A percentile compares a stretch with the other conserved stretches of the same genome.
Evolutionary conservation across 1,140 invertebrate genomes (phyloP).

Genomic region (Lethrus apterus): DNA sequence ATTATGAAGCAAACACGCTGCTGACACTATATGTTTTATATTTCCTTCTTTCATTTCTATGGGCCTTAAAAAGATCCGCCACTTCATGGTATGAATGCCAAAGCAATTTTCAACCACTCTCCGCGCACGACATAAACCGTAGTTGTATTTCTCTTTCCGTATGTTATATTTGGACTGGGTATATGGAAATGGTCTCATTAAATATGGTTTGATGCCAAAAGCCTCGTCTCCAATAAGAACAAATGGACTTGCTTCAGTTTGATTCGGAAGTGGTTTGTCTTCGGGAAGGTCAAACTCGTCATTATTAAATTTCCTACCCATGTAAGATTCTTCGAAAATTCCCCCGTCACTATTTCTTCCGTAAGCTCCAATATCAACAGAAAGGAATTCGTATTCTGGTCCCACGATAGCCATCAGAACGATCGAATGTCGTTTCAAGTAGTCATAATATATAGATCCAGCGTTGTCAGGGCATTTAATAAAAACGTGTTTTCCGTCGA

Average conservation of each 20-base stretch:
- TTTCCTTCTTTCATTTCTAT: constrained; percentile 33
- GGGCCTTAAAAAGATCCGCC: constrained; percentile 33
- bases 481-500: too few relatives aligned
- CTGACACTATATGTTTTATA: constrained; percentile 29
- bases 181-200: constrained; percentile 31
- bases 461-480: too few relatives aligned
- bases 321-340: constrained; percentile 31
- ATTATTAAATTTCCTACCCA: constrained; percentile 28
- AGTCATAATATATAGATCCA: too few relatives aligned
- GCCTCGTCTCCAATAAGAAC: constrained; percentile 40
- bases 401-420: constrained; percentile 40
- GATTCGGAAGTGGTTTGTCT: constrained; percentile 19
- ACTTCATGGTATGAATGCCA: constrained; percentile 39
- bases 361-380: constrained; percentile 40
- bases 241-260: constrained; percentile 26
- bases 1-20: constrained; percentile 30
- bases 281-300: constrained; percentile 23
- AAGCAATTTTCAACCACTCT: constrained; percentile 42
- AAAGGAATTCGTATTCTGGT: constrained; percentile 40
- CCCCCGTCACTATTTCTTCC: constrained; percentile 38
- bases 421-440: too few relatives aligned
- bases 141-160: constrained; percentile 24
- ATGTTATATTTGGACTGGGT: constrained; percentile 16
- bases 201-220: constrained; percentile 36
- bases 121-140: constrained; percentile 37